Evolutionary conservation across 2,797 vertebrate species (phyloP).

Genomic region (Pangasius djambal): DNA sequence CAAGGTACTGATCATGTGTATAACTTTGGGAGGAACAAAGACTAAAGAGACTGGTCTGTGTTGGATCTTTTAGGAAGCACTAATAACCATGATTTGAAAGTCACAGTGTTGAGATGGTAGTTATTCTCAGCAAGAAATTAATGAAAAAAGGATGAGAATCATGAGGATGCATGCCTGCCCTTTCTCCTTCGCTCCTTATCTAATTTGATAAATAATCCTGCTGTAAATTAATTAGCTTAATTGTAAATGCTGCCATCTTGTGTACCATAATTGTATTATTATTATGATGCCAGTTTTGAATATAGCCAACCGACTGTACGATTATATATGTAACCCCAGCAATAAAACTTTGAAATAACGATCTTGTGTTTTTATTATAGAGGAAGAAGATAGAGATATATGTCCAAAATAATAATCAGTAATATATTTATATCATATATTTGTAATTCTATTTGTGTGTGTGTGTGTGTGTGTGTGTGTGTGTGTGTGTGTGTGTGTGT

Average conservation of each 20-base stretch:
- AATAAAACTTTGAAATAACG: conserved; percentile 81
- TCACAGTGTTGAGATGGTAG: conserved; percentile 1
- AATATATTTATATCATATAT: not conserved
- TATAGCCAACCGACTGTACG: conserved; percentile 73
- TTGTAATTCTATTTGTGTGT: not conserved
- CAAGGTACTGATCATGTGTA: conserved; percentile 2
- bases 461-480: no score
- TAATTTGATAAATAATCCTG: conserved; percentile 60
- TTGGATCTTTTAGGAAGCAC: conserved; percentile 5
- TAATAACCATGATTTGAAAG: conserved; percentile 9
- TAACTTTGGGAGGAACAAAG: conserved; percentile 15
- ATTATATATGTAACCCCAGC: conserved; percentile 78
- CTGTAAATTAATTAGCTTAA: conserved; percentile 74
- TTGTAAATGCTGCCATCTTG: conserved; percentile 78
- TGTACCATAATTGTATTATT: conserved; percentile 80
- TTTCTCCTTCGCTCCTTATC: conserved; percentile 29
- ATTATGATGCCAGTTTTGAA: conserved; percentile 72
- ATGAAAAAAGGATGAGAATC: not conserved
- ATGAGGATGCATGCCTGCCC: conserved; percentile 19
- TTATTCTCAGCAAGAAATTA: not conserved
- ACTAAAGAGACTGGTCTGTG: not conserved
- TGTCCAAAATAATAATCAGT: not conserved
- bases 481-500: no score
- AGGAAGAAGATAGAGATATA: not conserved
- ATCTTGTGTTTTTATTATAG: not conserved